Conservation (phyloP, 2,888 invertebrate genomes). For the Amorpha juglandis region DNA sequence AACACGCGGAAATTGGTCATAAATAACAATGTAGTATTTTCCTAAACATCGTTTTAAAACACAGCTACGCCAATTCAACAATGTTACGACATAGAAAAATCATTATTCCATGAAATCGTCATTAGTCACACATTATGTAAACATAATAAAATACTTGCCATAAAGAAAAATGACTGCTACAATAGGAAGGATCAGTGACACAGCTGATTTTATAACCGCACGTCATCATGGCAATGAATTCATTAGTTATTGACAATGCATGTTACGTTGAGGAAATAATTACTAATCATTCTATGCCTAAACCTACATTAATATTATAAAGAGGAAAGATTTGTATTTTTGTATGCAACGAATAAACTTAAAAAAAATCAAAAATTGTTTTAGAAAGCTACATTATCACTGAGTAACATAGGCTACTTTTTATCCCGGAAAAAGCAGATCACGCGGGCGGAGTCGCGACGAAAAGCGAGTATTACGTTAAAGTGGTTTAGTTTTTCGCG, state of each 20-base stretch:
- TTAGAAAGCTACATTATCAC: too few species aligned
- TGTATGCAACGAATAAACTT: too few species aligned
- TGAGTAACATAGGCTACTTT: too few species aligned
- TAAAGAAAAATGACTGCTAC: background rate
- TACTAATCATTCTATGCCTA: too few species aligned
- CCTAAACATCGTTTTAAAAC: background rate
- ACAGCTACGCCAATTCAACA: background rate
- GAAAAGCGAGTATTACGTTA: too few species aligned
- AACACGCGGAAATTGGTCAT: too few species aligned
- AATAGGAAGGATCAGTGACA: background rate
- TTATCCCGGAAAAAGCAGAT: too few species aligned
- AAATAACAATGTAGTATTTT: background rate
- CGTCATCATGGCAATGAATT: background rate
- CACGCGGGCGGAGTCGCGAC: too few species aligned
- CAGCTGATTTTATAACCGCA: slow-evolving; percentile 2
- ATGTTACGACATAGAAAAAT: background rate
- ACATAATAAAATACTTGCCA: background rate
- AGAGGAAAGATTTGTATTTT: too few species aligned
- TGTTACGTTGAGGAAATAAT: background rate
- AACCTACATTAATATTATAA: too few species aligned
- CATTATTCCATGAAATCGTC: background rate
- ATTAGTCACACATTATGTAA: background rate
- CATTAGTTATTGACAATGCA: background rate
- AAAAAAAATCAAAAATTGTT: too few species aligned
- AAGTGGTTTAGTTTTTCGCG: too few species aligned